Evolutionary conservation across 1,140 invertebrate species (phyloP).

Genomic region (Camponotus floridanus): DNA sequence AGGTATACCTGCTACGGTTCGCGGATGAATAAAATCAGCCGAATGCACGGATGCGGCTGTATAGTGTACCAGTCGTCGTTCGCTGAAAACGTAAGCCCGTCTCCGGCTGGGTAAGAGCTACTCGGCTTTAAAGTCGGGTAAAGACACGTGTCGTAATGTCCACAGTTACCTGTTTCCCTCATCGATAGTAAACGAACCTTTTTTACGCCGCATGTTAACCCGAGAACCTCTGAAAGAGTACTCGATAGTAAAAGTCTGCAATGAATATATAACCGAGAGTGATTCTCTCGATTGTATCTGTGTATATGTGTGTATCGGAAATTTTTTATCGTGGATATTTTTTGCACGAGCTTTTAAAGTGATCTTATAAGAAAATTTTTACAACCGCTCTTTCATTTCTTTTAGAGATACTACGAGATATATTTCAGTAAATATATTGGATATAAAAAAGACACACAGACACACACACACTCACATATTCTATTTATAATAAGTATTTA

Average conservation of each 20-base stretch:
- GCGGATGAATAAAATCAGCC: conserved; percentile 19
- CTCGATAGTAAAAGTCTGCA: background rate
- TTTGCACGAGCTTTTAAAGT: background rate
- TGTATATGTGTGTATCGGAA: background rate
- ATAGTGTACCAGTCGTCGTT: background rate
- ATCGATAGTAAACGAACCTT: background rate
- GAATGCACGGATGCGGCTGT: background rate
- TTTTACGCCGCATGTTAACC: background rate
- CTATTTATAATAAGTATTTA: background rate
- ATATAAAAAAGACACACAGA: background rate
- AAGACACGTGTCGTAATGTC: conserved; percentile 4
- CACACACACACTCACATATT: background rate
- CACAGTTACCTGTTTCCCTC: background rate
- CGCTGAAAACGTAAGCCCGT: background rate
- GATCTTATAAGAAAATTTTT: background rate
- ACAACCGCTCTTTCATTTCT: background rate
- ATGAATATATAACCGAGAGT: background rate
- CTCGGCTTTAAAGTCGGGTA: conserved; percentile 3
- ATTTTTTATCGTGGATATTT: background rate
- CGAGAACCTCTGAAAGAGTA: conserved; percentile 1
- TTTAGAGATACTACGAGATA: background rate
- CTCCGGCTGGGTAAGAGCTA: background rate
- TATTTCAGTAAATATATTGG: background rate
- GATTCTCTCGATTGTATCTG: conserved; percentile 2
- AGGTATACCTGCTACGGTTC: conserved; percentile 20